These are phyloP conservation scores for Heteromyza rotundicornis DNA, from an alignment of 2,888 invertebrate species.

Conservation along the genomic window DNA sequence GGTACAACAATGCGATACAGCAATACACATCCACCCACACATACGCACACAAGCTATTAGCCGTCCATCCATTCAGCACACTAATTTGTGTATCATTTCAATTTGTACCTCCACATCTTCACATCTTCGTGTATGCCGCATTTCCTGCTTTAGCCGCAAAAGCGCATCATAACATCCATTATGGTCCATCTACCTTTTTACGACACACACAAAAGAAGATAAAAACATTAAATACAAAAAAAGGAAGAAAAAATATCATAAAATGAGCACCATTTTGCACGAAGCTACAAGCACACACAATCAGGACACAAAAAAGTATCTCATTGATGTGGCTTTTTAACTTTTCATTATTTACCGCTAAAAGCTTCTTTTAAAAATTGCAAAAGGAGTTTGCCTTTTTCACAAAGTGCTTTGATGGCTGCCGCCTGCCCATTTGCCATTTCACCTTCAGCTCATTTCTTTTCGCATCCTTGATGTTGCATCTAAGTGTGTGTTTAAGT, in stretches of 20 bases:
- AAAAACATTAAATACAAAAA: slow-evolving; percentile 5
- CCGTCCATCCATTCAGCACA: slow-evolving; percentile 52
- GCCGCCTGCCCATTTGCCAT: neutral
- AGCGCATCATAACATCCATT: slow-evolving; percentile 15
- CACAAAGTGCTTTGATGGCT: neutral
- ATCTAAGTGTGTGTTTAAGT: too few species aligned
- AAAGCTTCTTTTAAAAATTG: slow-evolving; percentile 63
- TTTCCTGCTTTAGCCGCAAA: too few species aligned
- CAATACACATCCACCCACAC: slow-evolving; percentile 11
- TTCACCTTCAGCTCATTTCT: neutral
- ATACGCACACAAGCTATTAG: slow-evolving; percentile 41
- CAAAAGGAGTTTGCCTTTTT: neutral
- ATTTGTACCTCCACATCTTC: slow-evolving; percentile 39
- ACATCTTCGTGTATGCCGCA: slow-evolving; percentile 5
- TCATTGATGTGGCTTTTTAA: slow-evolving; percentile 64
- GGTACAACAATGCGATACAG: too few species aligned
- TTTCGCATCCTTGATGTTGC: too few species aligned
- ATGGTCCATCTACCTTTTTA: slow-evolving; percentile 19
- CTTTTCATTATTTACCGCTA: slow-evolving; percentile 64
- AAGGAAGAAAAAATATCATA: slow-evolving; percentile 1
- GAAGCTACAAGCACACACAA: slow-evolving; percentile 3
- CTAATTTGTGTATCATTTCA: slow-evolving; percentile 56
- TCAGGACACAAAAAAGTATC: slow-evolving; percentile 17
- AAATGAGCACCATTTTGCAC: neutral
- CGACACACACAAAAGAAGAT: slow-evolving; percentile 7